Percentiles rank a stretch among this genome's conserved stretches.
Evolutionary conservation across 2,888 invertebrate species (phyloP).

Genomic region (Andrena trimmerana): DNA sequence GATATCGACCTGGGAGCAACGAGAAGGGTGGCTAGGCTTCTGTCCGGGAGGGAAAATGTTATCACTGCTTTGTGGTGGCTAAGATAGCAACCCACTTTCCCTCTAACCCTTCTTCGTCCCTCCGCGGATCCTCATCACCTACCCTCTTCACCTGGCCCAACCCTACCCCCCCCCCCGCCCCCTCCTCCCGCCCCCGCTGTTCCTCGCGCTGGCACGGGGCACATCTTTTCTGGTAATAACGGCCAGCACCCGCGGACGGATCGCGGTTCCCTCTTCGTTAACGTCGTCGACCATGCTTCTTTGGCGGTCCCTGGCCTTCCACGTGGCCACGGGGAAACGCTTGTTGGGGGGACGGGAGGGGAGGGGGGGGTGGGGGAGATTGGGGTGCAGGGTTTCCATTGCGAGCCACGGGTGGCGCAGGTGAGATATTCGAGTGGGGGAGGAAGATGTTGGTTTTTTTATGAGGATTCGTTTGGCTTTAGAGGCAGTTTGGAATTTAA

Average conservation of each 20-base stretch:
- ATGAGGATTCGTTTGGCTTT: too few species aligned
- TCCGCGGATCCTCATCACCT: constrained; percentile 62
- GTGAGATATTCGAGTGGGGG: too few species aligned
- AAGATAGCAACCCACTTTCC: constrained; percentile 83
- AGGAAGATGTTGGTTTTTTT: too few species aligned
- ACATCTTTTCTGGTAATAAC: constrained; percentile 44
- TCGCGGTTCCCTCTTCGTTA: constrained; percentile 20
- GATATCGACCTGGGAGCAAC: constrained; percentile 81
- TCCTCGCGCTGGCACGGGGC: constrained; percentile 28
- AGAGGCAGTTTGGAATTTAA: too few species aligned
- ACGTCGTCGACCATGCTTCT: not conserved
- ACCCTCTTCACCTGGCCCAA: constrained; percentile 18
- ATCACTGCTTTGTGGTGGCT: constrained; percentile 85
- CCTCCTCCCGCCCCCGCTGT: not conserved
- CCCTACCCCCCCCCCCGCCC: not conserved
- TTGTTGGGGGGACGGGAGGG: too few species aligned
- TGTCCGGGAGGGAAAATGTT: constrained; percentile 85
- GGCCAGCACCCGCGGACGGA: constrained; percentile 22
- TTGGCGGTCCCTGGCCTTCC: not conserved
- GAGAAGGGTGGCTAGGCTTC: constrained; percentile 84
- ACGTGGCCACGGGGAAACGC: too few species aligned
- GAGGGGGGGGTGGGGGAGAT: too few species aligned
- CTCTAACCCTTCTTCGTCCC: constrained; percentile 64
- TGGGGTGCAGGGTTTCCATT: too few species aligned
- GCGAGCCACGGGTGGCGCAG: too few species aligned